phyloP scores from a whole-genome alignment of 2,888 invertebrate species.

The Aspidiotus destructor region DNA sequence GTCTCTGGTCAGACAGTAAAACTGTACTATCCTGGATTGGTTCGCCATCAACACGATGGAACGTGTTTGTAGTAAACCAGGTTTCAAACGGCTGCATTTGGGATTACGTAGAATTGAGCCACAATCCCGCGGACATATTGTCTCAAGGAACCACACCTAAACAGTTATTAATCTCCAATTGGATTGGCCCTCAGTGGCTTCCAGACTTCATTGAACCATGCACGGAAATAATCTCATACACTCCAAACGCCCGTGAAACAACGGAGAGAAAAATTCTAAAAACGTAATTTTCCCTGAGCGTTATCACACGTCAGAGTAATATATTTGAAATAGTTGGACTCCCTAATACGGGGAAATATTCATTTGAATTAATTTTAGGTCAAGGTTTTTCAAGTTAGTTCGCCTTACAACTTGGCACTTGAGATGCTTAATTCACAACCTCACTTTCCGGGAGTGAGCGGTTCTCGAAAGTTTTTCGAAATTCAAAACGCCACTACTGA shows the following conservation, averaged over 20 bases:
- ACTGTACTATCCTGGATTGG: background rate
- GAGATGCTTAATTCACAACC: background rate
- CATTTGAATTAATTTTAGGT: background rate
- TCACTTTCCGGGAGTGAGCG: background rate
- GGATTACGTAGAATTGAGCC: background rate
- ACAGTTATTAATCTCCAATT: background rate
- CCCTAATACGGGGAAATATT: background rate
- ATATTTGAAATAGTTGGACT: background rate
- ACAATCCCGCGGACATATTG: background rate
- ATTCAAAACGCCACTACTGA: background rate
- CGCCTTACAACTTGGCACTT: background rate
- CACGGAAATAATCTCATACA: background rate
- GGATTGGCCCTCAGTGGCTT: background rate
- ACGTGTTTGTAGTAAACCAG: background rate
- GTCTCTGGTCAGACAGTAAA: background rate
- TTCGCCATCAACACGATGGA: conserved; percentile 3
- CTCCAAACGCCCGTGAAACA: background rate
- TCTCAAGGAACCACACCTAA: background rate
- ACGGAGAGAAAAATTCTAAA: background rate
- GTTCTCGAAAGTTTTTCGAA: background rate
- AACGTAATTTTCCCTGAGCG: background rate
- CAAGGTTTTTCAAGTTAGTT: background rate
- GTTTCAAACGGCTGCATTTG: background rate
- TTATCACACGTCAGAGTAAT: background rate
- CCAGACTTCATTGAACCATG: background rate